phyloP scores from a whole-genome alignment of 1,140 invertebrate genomes.

The Nylanderia fulva region DNA sequence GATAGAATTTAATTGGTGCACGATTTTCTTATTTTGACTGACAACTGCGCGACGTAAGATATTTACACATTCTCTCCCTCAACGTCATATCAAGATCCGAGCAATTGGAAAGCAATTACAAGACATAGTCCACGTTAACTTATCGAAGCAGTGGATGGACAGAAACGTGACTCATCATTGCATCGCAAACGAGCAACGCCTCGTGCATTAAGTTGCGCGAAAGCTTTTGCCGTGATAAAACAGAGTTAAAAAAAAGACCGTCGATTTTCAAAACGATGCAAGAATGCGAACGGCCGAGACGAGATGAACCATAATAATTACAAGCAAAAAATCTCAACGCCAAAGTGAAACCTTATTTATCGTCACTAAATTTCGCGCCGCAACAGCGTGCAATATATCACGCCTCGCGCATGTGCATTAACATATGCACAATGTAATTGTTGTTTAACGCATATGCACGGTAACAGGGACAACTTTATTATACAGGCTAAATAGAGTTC shows the following conservation, averaged over 20 bases:
- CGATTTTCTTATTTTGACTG: slow-evolving; percentile 3
- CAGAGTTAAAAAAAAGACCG: slow-evolving; percentile 4
- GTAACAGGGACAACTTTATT: slow-evolving; percentile 3
- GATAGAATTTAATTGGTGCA: slow-evolving; percentile 30
- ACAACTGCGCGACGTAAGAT: slow-evolving; percentile 2
- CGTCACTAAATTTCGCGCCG: slow-evolving; percentile 47
- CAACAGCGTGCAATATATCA: slow-evolving; percentile 45
- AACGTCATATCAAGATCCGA: slow-evolving; percentile 9
- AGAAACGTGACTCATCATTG: slow-evolving; percentile 55
- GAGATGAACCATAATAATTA: slow-evolving; percentile 49
- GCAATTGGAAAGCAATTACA: slow-evolving; percentile 42
- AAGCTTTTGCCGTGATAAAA: slow-evolving; percentile 35
- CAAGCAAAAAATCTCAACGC: slow-evolving; percentile 32
- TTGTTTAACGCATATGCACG: neutral
- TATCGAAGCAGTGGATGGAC: neutral
- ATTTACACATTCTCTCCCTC: slow-evolving; percentile 23
- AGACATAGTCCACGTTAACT: slow-evolving; percentile 20
- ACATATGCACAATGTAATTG: neutral
- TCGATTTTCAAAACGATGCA: neutral
- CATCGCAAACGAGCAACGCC: slow-evolving; percentile 41
- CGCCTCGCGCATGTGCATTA: slow-evolving; percentile 5
- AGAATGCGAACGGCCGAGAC: neutral
- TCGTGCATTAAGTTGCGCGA: slow-evolving; percentile 23
- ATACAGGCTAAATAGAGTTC: slow-evolving; percentile 17
- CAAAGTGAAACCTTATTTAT: slow-evolving; percentile 57